A percentile compares a stretch with the other conserved stretches of the same genome.
These are phyloP conservation scores for Phasia obesa DNA, from an alignment of 2,888 invertebrate genomes.

Conservation along the genomic window DNA sequence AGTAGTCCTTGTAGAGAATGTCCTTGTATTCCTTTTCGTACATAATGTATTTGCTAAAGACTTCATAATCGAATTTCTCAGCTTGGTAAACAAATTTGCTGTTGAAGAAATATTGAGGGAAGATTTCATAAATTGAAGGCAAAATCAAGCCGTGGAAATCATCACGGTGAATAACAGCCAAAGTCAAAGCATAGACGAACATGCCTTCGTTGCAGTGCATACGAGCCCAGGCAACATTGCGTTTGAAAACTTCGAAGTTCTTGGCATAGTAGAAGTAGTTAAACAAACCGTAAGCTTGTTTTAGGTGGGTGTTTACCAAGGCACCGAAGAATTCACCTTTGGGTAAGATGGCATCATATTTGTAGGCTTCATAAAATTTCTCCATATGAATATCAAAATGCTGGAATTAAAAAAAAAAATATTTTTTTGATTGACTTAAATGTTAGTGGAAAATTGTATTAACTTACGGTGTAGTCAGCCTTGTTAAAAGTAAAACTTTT, in stretches of 20 bases:
- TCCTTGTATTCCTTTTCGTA: constrained; percentile 78
- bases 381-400: constrained; percentile 74
- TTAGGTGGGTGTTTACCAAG: constrained; percentile 83
- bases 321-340: constrained; percentile 84
- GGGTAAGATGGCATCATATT: constrained; percentile 83
- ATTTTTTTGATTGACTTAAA: no score
- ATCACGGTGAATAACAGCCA: constrained; percentile 85
- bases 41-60: constrained; percentile 82
- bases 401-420: no score
- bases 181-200: constrained; percentile 86
- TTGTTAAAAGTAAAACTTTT: constrained; percentile 76
- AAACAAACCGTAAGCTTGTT: constrained; percentile 85
- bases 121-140: constrained; percentile 88
- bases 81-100: constrained; percentile 87
- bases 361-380: constrained; percentile 75
- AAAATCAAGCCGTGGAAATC: constrained; percentile 86
- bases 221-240: constrained; percentile 87
- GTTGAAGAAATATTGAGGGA: constrained; percentile 88
- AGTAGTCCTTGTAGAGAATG: constrained; percentile 72
- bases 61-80: constrained; percentile 84
- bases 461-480: constrained; percentile 68
- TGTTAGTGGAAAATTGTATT: no score
- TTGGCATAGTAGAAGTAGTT: constrained; percentile 87
- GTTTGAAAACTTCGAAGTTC: constrained; percentile 87
- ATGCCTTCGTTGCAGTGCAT: constrained; percentile 87